Evolutionary conservation across 2,797 vertebrate species (phyloP).

Genomic region (Mustela erminea): DNA sequence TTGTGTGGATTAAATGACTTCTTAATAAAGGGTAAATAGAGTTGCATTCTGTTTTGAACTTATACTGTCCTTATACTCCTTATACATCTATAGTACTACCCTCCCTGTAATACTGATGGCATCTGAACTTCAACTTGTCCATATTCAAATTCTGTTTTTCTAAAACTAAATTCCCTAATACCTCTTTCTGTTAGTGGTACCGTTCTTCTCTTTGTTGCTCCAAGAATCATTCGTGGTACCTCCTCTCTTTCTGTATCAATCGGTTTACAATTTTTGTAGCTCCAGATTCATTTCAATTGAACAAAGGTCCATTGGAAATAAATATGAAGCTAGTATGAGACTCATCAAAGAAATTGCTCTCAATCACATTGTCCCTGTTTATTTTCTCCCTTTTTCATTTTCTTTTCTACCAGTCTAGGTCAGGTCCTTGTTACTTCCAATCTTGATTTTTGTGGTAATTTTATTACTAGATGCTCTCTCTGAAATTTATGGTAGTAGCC

Average conservation of each 20-base stretch:
- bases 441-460: neutral
- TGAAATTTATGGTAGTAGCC: neutral
- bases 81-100: neutral
- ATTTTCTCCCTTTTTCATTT: neutral
- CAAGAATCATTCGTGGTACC: neutral
- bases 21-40: slow-evolving; percentile 45
- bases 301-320: neutral
- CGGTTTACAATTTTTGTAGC: neutral
- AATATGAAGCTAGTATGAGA: neutral
- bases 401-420: neutral
- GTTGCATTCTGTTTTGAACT: neutral
- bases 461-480: slow-evolving; percentile 4
- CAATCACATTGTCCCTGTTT: neutral
- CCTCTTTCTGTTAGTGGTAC: neutral
- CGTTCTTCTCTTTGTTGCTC: neutral
- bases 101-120: neutral
- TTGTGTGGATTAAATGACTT: slow-evolving; percentile 8
- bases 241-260: neutral
- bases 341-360: neutral
- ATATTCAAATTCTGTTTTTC: slow-evolving; percentile 38
- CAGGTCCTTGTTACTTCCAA: neutral
- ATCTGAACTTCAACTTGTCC: neutral
- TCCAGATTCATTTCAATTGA: neutral
- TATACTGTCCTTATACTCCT: neutral
- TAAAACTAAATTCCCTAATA: neutral